Evolutionary conservation across 2,888 invertebrate genomes (phyloP), one percentile per base, ranked within the genome.

Genomic region (Macaria liturata): DNA sequence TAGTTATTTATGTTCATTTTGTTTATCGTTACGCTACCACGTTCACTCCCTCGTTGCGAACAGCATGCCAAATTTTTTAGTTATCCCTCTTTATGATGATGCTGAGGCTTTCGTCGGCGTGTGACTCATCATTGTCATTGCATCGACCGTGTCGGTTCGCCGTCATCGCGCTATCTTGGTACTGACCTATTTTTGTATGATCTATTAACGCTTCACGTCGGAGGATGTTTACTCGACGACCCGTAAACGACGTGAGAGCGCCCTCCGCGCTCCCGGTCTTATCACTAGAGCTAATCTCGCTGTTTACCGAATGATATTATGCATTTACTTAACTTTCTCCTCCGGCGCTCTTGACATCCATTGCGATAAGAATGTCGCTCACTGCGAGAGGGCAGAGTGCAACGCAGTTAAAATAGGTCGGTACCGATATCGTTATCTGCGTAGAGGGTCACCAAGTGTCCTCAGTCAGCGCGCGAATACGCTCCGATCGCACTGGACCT

Each of bases 21-120:
- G 78, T 83, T 86, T 87, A 81, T 83, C 82, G 85, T 90, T 88
- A 83, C 88, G 88, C 88, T 86, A 90, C 90, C 89, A 89, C 91
- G 90, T 89, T 88, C 84, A 86, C 89, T 91, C 91, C 91, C 90
- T 88, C 87, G 88, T 91, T 86, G 81, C 86, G 87, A 90, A 89
- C 90, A 91, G 92, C 90, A 91, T 91, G 91, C 92, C 92, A 91
- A 83, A 75, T 84, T 88, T 90, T 90, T 86, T 81, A 85, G 84
- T 88, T 86, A 80, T 75, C 72, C 75, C 84, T 84, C 72, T 78
- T 79, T 81, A 80, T 88, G 80, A 84, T 86, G 87, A 91, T 91
- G 92, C 88, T 88, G 92, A 92, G 92, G 92, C 92, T 92, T 92
- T 92, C 92, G 91, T 92, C 92, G 92, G 86, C 91, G 91, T 89